Conservation (phyloP, 2,888 invertebrate species). For the Eristalis arbustorum region DNA sequence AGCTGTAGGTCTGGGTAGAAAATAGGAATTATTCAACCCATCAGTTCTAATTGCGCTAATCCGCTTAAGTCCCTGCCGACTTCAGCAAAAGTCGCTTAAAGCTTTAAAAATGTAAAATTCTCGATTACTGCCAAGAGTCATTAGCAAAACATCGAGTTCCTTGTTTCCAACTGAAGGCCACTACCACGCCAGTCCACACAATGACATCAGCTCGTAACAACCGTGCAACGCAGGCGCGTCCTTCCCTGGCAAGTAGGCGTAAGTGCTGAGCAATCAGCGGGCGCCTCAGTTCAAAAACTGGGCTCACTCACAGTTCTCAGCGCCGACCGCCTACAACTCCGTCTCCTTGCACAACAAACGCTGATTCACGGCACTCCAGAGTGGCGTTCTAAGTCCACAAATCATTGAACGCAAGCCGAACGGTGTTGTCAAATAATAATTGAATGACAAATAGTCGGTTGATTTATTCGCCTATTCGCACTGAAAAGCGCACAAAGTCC, state of each 20-base stretch:
- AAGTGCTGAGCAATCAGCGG: background rate
- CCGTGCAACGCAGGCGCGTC: background rate
- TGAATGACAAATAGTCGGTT: constrained; percentile 50
- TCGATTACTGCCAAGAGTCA: too few relatives aligned
- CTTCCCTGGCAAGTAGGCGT: background rate
- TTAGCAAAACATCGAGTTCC: background rate
- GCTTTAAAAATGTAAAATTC: too few relatives aligned
- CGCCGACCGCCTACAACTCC: background rate
- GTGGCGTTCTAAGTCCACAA: background rate
- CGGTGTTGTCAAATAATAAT: constrained; percentile 34
- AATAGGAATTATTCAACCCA: too few relatives aligned
- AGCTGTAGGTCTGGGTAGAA: too few relatives aligned
- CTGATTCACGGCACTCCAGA: constrained; percentile 30
- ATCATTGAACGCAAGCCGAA: constrained; percentile 16
- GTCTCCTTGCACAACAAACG: background rate
- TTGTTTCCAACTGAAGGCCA: background rate
- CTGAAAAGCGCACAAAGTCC: background rate
- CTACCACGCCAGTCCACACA: background rate
- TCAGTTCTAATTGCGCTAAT: too few relatives aligned
- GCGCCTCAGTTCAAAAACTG: background rate
- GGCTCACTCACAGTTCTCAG: background rate
- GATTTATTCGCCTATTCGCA: constrained; percentile 14
- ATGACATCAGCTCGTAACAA: background rate
- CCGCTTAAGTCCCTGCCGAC: too few relatives aligned
- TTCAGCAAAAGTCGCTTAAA: too few relatives aligned